Evolutionary conservation across 2,888 invertebrate genomes (phyloP), one percentile per base, ranked within the genome.

Genomic region (Candidula unifasciata): DNA sequence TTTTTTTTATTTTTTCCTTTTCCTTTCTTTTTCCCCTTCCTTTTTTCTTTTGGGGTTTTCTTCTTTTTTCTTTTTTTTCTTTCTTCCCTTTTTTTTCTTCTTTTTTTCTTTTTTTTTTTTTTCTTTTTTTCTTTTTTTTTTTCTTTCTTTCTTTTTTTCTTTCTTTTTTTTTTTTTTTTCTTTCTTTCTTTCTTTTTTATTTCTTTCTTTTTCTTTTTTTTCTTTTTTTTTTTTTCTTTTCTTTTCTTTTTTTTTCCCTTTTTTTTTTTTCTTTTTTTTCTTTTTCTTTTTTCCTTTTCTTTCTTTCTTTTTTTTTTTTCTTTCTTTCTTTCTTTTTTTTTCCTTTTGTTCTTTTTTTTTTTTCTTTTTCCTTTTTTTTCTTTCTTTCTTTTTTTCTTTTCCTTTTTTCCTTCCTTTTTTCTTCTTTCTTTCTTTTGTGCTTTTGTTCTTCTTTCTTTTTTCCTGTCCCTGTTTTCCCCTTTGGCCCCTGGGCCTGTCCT

Each of bases 351-450:
- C 13, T 54, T 54, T 13, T 54, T 10, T 54, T 54, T 24, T 21
- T 18, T 35, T 73, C 37, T 73, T 35, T 73, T 24, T 30, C 10
- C 13, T 13, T 73, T 35, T 18, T 35, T 73, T 35, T 73, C 74
- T n/a, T n/a, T n/a, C n/a, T n/a, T n/a, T n/a, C n/a, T n/a, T n/a
- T n/a, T n/a, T n/a, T n/a, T n/a, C n/a, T n/a, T n/a, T n/a, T n/a
- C n/a, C n/a, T n/a, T n/a, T n/a, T n/a, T n/a, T n/a, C n/a, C n/a
- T n/a, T n/a, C n/a, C n/a, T n/a, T n/a, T n/a, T n/a, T n/a, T n/a
- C n/a, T n/a, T 73, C 74, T 73, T 35, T 73, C 30, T 73, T 35
- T 30, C 74, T 73, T 13, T 73, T 35, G 18, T 35, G 33, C 35
- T 35, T 33, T 18, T 73, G 30, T 73, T 35, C 13, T 35, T 35